Percentiles rank a stretch among this genome's conserved stretches.
These are phyloP conservation scores for Cyprinus carpio DNA, from an alignment of 2,113 vertebrate genomes.

Conservation along the genomic window DNA sequence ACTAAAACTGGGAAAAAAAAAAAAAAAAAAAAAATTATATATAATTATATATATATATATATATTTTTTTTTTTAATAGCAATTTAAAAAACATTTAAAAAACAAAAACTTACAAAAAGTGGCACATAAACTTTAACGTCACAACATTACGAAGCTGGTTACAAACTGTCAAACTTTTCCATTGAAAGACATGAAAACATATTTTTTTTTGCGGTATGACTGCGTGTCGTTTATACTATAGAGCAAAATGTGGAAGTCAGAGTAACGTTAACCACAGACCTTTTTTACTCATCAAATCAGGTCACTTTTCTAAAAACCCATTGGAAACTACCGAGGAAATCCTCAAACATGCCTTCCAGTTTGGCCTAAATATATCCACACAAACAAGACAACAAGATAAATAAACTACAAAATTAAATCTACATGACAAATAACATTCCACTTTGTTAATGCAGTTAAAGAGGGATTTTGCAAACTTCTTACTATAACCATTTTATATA, in stretches of 20 bases:
- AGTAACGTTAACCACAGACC: neutral
- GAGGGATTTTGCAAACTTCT: neutral
- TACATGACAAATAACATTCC: neutral
- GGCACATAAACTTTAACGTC: neutral
- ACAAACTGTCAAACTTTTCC: neutral
- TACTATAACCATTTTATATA: neutral
- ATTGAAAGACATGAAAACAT: neutral
- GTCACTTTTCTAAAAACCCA: neutral
- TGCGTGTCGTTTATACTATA: neutral
- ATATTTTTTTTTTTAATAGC: too few species aligned
- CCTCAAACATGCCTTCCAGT: neutral
- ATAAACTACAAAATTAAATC: neutral
- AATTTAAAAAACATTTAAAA: neutral
- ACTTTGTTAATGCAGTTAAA: neutral
- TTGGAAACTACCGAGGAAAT: slow-evolving; percentile 18
- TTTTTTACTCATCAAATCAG: neutral
- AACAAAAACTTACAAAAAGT: neutral
- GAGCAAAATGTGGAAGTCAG: slow-evolving; percentile 15
- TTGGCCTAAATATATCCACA: neutral
- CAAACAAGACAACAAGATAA: neutral
- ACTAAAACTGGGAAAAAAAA: neutral
- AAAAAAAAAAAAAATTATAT: too few species aligned
- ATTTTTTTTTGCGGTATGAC: neutral
- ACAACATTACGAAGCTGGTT: neutral
- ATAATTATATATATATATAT: neutral